Evolutionary conservation across 2,113 vertebrate species (phyloP), one percentile per base, ranked within the genome.

Genomic region (Tragulus kanchil): DNA sequence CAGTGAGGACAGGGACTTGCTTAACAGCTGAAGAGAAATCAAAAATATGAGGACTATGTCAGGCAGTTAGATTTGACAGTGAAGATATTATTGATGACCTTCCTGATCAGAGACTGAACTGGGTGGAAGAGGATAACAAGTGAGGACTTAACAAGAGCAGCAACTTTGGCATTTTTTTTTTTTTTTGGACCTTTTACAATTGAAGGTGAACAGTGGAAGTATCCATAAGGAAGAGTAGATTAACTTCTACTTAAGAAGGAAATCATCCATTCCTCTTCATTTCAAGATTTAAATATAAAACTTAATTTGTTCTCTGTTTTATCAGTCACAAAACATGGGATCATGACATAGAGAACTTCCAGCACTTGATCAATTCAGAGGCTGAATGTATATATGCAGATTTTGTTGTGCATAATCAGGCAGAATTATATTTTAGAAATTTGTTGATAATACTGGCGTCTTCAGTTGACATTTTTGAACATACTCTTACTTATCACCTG

Each of bases 271-370:
- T 89, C 25, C 8, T 36, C 42, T 83, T 89, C 8, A 71, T 85
- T 96, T 93, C 58, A 56, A 92, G 31, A 93, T 42, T 81, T 91
- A 75, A 62, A 45, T 48, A 54, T 36, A 48, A 85, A 81, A 69
- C 81, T 58, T 89, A 93, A 71, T 3, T 48, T 92, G 15, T n/a
- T 2, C 28, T 3, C 28, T 81, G 31, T 85, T 91, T 58, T 71
- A 61, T n/a, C 71, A 67, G 56, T 78, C n/a, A 89, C 4, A 65
- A 50, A 14, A 61, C 52, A n/a, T 48, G 21, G 9, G 6, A 52
- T 42, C 21, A 48, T 56, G 64, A 59, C 28, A 36, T 50, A 67
- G 6, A 77, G 42, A 28, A 1, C 28, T 88, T 79, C 52, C 36
- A 92, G 69, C 19, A 64, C 52, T 62, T 8, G 17, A n/a, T 93